phyloP scores from a whole-genome alignment of 1,140 invertebrate species.

The Stratiolaelaps scimitus region DNA sequence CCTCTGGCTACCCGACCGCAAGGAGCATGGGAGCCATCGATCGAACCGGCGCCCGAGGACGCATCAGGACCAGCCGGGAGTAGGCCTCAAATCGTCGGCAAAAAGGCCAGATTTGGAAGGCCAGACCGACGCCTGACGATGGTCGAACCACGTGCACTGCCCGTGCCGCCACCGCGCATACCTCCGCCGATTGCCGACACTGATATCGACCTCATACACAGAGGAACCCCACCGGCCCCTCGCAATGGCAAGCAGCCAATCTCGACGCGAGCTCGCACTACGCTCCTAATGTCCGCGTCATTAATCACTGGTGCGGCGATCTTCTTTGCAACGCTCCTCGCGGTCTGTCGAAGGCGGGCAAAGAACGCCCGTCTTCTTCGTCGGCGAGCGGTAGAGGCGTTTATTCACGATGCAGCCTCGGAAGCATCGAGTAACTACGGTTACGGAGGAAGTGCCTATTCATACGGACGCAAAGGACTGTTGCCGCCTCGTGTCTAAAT shows the following conservation, averaged over 20 bases:
- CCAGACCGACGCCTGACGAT: not conserved
- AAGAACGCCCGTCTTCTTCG: conserved; percentile 17
- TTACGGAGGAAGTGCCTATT: not conserved
- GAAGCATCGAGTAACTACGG: conserved; percentile 22
- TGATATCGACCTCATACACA: not conserved
- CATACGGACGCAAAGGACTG: conserved; percentile 19
- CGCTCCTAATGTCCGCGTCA: conserved; percentile 12
- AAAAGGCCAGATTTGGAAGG: not conserved
- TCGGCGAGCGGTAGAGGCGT: not conserved
- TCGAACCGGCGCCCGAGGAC: not conserved
- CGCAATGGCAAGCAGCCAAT: not conserved
- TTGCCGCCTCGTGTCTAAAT: not conserved
- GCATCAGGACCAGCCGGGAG: not conserved
- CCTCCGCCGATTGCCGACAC: not conserved
- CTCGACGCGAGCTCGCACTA: conserved; percentile 9
- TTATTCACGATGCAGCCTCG: conserved; percentile 16
- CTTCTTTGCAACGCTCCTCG: conserved; percentile 17
- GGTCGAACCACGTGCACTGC: too few relatives aligned
- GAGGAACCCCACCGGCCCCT: conserved; percentile 9
- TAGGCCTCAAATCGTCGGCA: not conserved
- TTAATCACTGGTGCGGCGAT: conserved; percentile 11
- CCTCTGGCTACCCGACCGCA: not conserved
- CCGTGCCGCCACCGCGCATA: not conserved
- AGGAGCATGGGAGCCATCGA: not conserved
- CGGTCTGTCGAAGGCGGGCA: conserved; percentile 1